Percentiles rank a stretch among this genome's conserved stretches.
These are phyloP conservation scores for Charanyca ferruginea DNA, from an alignment of 2,888 invertebrate genomes.

Conservation along the genomic window DNA sequence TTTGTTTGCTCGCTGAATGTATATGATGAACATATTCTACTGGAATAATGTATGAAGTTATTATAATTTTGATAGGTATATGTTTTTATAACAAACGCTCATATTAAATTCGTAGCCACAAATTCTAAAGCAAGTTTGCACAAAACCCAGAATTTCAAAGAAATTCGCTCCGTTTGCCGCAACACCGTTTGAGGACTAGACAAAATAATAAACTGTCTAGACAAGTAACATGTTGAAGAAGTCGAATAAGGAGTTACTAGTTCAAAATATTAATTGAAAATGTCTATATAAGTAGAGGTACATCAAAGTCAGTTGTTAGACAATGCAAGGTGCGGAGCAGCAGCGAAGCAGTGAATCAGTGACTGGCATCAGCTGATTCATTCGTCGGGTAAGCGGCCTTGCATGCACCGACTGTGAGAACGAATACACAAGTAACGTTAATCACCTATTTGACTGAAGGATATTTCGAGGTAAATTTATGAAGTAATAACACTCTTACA, in stretches of 20 bases:
- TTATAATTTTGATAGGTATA: neutral
- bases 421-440: constrained; percentile 76
- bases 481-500: constrained; percentile 58
- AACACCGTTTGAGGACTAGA: constrained; percentile 44
- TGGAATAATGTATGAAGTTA: constrained; percentile 5
- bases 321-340: constrained; percentile 76
- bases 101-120: neutral
- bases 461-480: constrained; percentile 71
- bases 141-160: constrained; percentile 17
- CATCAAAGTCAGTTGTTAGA: constrained; percentile 76
- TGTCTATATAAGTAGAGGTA: constrained; percentile 60
- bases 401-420: constrained; percentile 81
- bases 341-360: constrained; percentile 77
- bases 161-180: constrained; percentile 53
- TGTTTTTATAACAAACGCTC: constrained; percentile 21
- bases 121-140: neutral
- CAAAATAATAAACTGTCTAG: constrained; percentile 50
- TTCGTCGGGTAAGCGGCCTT: constrained; percentile 79
- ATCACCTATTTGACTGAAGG: constrained; percentile 73
- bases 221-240: constrained; percentile 52
- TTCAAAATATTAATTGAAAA: constrained; percentile 65
- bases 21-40: constrained; percentile 30
- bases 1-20: constrained; percentile 50
- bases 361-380: constrained; percentile 86
- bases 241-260: constrained; percentile 55